Conservation (phyloP, 1,140 invertebrate genomes). For the Hyphantria cunea region DNA sequence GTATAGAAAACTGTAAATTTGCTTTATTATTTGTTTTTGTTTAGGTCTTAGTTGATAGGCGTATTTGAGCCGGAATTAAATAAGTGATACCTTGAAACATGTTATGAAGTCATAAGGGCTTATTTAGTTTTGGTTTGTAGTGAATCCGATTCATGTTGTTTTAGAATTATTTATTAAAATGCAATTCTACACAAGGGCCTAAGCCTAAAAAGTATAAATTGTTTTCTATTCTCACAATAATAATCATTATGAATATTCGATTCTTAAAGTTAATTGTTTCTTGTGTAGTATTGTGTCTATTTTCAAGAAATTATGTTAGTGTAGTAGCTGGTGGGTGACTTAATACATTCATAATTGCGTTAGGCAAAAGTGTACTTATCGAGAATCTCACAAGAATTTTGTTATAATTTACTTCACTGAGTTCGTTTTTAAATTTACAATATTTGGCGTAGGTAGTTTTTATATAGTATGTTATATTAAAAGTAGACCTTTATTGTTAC, state of each 20-base stretch:
- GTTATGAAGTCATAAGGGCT: slow-evolving; percentile 22
- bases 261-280: slow-evolving; percentile 4
- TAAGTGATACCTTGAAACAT: slow-evolving; percentile 26
- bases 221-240: not conserved
- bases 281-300: slow-evolving; percentile 13
- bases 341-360: slow-evolving; percentile 21
- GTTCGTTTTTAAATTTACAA: not conserved
- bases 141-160: slow-evolving; percentile 19
- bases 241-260: not conserved
- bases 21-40: slow-evolving; percentile 34
- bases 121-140: slow-evolving; percentile 28
- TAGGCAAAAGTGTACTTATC: slow-evolving; percentile 1
- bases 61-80: slow-evolving; percentile 23
- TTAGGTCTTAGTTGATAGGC: slow-evolving; percentile 11
- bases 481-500: slow-evolving; percentile 4
- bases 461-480: not conserved
- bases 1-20: slow-evolving; percentile 40
- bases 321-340: slow-evolving; percentile 14
- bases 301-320: slow-evolving; percentile 7
- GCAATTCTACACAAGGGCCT: slow-evolving; percentile 16
- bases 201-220: not conserved
- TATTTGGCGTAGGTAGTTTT: not conserved
- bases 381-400: not conserved
- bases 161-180: slow-evolving; percentile 24
- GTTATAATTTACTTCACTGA: slow-evolving; percentile 11